A percentile compares a stretch with the other conserved stretches of the same genome.
phyloP scores from a whole-genome alignment of 2,113 vertebrate genomes.

The Calidris pygmaea region DNA sequence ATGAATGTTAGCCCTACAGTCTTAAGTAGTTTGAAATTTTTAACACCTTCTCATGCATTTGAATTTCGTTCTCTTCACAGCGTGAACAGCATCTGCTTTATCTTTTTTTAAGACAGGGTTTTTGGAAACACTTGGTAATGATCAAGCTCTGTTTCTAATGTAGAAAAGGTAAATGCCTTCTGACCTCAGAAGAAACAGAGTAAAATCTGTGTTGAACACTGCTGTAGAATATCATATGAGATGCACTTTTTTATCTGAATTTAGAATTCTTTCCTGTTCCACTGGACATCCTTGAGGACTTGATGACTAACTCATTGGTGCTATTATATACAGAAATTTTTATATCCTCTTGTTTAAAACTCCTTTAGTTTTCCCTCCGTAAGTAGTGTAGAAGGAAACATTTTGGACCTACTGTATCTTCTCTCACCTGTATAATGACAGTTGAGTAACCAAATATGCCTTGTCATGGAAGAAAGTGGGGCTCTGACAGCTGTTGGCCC shows the following conservation, averaged over 20 bases:
- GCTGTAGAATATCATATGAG: neutral
- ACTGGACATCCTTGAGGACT: neutral
- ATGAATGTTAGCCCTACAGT: neutral
- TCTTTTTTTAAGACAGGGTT: neutral
- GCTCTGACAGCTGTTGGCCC: neutral
- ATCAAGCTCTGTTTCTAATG: neutral
- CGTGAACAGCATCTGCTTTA: neutral
- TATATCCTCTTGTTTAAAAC: neutral
- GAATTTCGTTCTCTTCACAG: neutral
- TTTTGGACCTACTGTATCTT: neutral
- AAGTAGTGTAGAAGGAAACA: neutral
- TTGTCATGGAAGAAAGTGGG: neutral
- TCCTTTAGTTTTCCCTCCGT: neutral
- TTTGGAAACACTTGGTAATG: neutral
- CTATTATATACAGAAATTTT: neutral
- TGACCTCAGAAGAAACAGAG: neutral
- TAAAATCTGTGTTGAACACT: neutral
- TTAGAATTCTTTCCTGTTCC: neutral
- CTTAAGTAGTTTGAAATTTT: constrained; percentile 6
- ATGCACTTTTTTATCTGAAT: neutral
- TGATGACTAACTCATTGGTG: neutral
- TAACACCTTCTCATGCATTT: neutral
- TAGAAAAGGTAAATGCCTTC: neutral
- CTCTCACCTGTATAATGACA: neutral
- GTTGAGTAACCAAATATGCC: fast-evolving